Conservation (phyloP, 2,888 invertebrate genomes). For the Epiblema foenella region DNA sequence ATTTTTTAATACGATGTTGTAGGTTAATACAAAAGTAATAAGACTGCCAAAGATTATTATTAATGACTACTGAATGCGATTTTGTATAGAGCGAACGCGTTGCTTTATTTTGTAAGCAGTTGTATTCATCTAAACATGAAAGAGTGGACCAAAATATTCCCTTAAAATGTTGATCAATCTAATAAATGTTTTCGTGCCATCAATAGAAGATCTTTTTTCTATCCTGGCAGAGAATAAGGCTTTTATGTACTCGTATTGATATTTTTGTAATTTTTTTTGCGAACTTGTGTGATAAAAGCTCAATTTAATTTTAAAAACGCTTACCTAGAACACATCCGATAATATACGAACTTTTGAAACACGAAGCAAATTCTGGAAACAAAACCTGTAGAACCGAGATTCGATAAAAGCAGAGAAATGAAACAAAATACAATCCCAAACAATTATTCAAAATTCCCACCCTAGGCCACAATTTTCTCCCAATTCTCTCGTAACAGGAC, state of each 20-base stretch:
- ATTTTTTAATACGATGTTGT: slow-evolving; percentile 10
- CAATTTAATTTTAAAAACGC: too few relatives aligned
- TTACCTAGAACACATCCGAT: background rate
- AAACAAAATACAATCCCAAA: slow-evolving; percentile 21
- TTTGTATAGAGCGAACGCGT: background rate
- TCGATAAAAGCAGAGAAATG: slow-evolving; percentile 3
- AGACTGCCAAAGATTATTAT: slow-evolving; percentile 5
- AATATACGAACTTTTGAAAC: too few relatives aligned
- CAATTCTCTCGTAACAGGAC: slow-evolving; percentile 20
- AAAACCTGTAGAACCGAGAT: background rate
- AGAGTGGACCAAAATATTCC: too few relatives aligned
- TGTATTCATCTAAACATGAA: background rate
- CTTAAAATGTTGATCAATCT: too few relatives aligned
- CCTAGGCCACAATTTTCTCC: slow-evolving; percentile 25
- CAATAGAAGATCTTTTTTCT: background rate
- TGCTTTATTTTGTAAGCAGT: background rate
- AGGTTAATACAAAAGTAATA: background rate
- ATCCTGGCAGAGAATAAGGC: background rate
- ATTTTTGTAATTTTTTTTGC: too few relatives aligned
- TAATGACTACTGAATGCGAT: background rate
- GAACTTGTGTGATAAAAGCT: too few relatives aligned
- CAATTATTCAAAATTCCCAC: slow-evolving; percentile 16
- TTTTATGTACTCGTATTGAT: background rate
- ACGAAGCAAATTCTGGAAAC: background rate
- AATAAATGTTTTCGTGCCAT: too few relatives aligned